Evolutionary conservation across 2,797 vertebrate genomes (phyloP), one percentile per base, ranked within the genome.

Genomic region (Urosaurus nigricauda): DNA sequence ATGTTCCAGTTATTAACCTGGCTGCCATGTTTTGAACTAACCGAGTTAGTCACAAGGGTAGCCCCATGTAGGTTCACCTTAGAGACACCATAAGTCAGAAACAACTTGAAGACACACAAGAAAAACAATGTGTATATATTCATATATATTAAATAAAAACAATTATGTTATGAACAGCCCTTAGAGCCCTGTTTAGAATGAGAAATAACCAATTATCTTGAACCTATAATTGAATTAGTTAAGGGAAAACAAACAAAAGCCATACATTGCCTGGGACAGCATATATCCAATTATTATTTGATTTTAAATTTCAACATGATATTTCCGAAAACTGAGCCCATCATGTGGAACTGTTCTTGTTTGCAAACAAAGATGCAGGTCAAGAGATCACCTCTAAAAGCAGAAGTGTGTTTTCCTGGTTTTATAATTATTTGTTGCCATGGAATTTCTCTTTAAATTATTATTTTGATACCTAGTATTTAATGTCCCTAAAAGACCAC

Each of bases 401-500:
- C 29, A 12, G 16, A 47, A 4, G 12, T 35, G 68, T 79, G n/a
- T 40, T 85, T 19, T 79, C 89, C 51, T 90, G 47, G 24, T 79
- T 91, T 93, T 85, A 68, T 80, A 90, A 92, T 86, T 86, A 80
- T 26, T 13, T 21, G 79, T 63, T 85, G 35, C 89, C 86, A 84
- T 12, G 85, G 29, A 90, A 83, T 53, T 51, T n/a, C 4, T 37
- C 79, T 88, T 37, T 68, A 86, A 3, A 2, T 35, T 80, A 21
- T 19, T 58, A 79, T 87, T 83, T 16, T 79, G 78, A 3, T 40
- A 63, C 51, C 73, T n/a, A 88, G 86, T 87, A 91, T 13, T 13
- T 47, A 91, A 51, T 75, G 71, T 14, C 26, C 24, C 92, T 90
- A 51, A 92, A 90, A 47, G 92, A 89, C 87, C 71, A 90, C 92